phyloP scores from a whole-genome alignment of 2,113 vertebrate genomes.

The Hystrix brachyura region DNA sequence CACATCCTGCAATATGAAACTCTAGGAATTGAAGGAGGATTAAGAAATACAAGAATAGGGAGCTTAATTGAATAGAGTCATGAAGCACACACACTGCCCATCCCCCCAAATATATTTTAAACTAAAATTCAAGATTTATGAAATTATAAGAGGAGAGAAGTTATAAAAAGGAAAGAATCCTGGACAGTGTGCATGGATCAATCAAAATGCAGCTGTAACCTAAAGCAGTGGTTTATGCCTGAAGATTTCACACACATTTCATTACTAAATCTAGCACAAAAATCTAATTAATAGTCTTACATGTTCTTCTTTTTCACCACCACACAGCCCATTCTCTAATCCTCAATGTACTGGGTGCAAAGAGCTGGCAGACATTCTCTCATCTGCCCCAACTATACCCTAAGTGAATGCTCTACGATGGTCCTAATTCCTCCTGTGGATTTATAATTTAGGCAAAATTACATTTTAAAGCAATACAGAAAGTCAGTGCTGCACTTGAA shows the following conservation, averaged over 20 bases:
- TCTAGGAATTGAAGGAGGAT: neutral
- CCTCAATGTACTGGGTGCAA: neutral
- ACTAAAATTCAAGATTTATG: neutral
- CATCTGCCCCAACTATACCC: neutral
- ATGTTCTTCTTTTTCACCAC: neutral
- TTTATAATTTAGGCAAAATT: neutral
- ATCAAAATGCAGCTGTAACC: neutral
- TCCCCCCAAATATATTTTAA: neutral
- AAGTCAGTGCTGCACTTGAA: neutral
- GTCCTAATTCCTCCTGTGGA: neutral
- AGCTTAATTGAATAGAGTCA: neutral
- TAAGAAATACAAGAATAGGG: neutral
- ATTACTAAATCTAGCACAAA: neutral
- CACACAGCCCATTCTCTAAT: neutral
- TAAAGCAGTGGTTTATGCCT: neutral
- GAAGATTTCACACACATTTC: neutral
- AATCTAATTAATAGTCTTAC: neutral
- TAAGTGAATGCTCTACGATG: neutral
- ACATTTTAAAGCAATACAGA: neutral
- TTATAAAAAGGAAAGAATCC: conserved; percentile 31
- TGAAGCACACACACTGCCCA: neutral
- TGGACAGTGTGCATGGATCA: neutral
- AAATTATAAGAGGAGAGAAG: neutral
- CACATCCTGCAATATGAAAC: neutral
- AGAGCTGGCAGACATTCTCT: neutral